Base-by-base conservation (phyloP, 92 coral and sea anemone genomes). In the Zoanthus gigantus region DNA sequence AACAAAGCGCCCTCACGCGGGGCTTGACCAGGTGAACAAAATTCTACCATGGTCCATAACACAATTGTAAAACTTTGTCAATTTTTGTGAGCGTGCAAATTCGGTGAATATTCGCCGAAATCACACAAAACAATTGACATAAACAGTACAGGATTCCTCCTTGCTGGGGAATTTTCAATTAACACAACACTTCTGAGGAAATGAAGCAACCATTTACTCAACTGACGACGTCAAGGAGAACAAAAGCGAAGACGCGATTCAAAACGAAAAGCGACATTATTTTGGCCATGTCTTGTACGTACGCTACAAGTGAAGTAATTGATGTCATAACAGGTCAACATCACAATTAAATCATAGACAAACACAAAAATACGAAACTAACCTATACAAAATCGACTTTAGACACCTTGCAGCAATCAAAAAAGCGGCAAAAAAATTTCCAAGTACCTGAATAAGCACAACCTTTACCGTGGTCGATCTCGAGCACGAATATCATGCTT, bases 401-500 rank as follows among this genome's bases (percentile, higher is more conserved):
- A 83, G 90, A 91, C 88, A 95, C 92, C 95, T 92, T 92, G 86
- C 79, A 79, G 92, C 90, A 83, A 88, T 89, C 91, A 89, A 92
- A 79, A 86, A 89, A 84, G 90, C 88, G 94, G 90, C 86, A 84
- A 87, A 92, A 81, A 93, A 63, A 93, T 89, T 92, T 97, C 98
- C 91, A 89, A 89, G 87, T 81, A 86, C 93, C 78, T 96, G 98
- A 97, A 95, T 94, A 93, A 90, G 98, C 92, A 96, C 93, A 92
- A 91, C 95, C 95, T 92, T 93, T 93, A 66, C 58, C 85, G 95
- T 94, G 80, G 96, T 89, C 90, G 95, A 91, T 90, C 95, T 95
- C 90, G 96, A 90, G 91, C 98, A 94, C 94, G 98, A 92, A 94
- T 97, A 97, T 97, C 99, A 97, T 97, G 99, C 99, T 97, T 97